These are phyloP conservation scores for Tarsius wallacei DNA, from an alignment of 2,797 vertebrate genomes.

Conservation along the genomic window DNA sequence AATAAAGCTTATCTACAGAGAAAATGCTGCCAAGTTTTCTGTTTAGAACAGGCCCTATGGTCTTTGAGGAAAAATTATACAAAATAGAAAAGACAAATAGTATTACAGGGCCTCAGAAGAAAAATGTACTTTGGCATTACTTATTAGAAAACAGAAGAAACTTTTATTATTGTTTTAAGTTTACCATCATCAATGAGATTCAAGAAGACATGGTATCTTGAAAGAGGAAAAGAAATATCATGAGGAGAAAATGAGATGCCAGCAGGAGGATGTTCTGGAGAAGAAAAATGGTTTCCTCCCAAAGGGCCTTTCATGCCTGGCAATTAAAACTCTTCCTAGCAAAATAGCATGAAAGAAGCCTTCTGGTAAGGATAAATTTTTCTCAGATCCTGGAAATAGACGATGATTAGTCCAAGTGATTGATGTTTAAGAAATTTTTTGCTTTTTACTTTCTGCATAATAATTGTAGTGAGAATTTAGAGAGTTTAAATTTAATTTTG, in stretches of 20 bases:
- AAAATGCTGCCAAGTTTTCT: neutral
- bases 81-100: neutral
- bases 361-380: neutral
- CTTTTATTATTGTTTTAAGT: neutral
- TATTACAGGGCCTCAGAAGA: neutral
- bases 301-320: neutral
- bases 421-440: constrained; percentile 11
- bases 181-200: neutral
- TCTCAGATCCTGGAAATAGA: constrained; percentile 29
- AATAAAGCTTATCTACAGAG: neutral
- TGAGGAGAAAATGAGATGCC: neutral
- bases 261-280: neutral
- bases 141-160: neutral
- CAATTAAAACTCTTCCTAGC: neutral
- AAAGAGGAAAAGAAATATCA: constrained; percentile 18
- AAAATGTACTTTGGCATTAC: neutral
- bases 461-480: constrained; percentile 14
- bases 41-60: neutral
- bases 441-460: constrained; percentile 27
- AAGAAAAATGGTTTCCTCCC: neutral
- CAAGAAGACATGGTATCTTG: neutral
- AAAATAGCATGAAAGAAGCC: neutral
- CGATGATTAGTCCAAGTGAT: neutral
- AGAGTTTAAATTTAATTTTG: too few species aligned
- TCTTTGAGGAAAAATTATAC: neutral